Percentiles rank a stretch among this genome's conserved stretches.
These are phyloP conservation scores for Drosophila subpulchrella DNA, from an alignment of 1,140 invertebrate genomes.

Conservation along the genomic window DNA sequence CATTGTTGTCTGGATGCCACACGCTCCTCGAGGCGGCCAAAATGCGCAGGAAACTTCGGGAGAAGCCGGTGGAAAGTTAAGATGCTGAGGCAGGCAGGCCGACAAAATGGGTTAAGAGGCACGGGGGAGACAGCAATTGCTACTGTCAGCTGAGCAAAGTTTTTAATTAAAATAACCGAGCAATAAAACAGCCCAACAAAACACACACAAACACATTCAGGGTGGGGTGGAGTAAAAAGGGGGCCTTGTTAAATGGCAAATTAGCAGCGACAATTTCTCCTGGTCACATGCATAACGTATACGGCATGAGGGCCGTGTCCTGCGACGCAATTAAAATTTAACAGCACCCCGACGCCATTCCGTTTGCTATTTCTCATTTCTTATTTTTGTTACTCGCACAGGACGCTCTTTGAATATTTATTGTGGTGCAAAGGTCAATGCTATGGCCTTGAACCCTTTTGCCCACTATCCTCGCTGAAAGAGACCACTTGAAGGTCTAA, in stretches of 20 bases:
- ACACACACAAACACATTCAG: slow-evolving; percentile 4
- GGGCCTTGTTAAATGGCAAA: slow-evolving; percentile 40
- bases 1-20: slow-evolving; percentile 61
- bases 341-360: slow-evolving; percentile 47
- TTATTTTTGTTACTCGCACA: neutral
- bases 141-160: slow-evolving; percentile 73
- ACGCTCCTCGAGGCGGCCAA: slow-evolving; percentile 46
- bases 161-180: slow-evolving; percentile 82
- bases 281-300: slow-evolving; percentile 45
- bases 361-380: slow-evolving; percentile 39
- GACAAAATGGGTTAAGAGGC: slow-evolving; percentile 10
- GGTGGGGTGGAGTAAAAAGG: neutral
- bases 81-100: slow-evolving; percentile 7
- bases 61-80: neutral
- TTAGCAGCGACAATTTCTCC: slow-evolving; percentile 63
- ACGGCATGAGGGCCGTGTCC: slow-evolving; percentile 42
- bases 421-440: slow-evolving; percentile 52
- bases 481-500: slow-evolving; percentile 20
- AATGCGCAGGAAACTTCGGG: slow-evolving; percentile 59
- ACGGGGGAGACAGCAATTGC: slow-evolving; percentile 47
- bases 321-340: slow-evolving; percentile 72
- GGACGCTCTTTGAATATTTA: slow-evolving; percentile 51
- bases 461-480: slow-evolving; percentile 1
- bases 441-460: slow-evolving; percentile 60
- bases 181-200: slow-evolving; percentile 73